A percentile compares a stretch with the other conserved stretches of the same genome.
Conservation (phyloP, 2,888 invertebrate species). For the Hydriomena furcata region DNA sequence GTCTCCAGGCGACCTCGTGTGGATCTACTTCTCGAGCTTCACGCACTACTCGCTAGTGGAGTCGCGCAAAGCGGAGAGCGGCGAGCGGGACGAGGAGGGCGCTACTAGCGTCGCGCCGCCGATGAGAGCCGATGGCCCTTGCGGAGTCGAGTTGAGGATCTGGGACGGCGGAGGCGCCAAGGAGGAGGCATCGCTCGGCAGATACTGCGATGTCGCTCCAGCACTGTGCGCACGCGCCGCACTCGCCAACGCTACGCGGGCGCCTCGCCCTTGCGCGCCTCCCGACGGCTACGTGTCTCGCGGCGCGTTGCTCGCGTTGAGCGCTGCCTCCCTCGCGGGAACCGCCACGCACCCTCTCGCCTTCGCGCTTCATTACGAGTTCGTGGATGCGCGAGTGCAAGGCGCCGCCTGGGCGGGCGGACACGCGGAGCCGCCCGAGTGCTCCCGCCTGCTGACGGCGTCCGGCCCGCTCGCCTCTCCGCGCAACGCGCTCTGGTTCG, state of each 20-base stretch:
- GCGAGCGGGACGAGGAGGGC: constrained; percentile 72
- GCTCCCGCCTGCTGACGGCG: constrained; percentile 61
- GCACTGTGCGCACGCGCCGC: constrained; percentile 92
- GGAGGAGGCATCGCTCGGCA: constrained; percentile 81
- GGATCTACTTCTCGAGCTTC: constrained; percentile 94
- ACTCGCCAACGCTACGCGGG: constrained; percentile 87
- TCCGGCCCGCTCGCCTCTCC: constrained; percentile 87
- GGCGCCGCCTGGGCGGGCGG: constrained; percentile 85
- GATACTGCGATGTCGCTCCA: constrained; percentile 90
- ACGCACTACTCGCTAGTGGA: constrained; percentile 89
- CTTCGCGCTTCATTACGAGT: constrained; percentile 90
- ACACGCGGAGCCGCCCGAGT: constrained; percentile 59
- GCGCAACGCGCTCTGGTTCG: constrained; percentile 92
- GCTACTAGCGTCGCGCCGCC: constrained; percentile 32
- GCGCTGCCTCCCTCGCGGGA: constrained; percentile 84
- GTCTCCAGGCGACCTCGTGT: constrained; percentile 87
- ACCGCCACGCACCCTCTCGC: constrained; percentile 91
- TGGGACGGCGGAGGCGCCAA: constrained; percentile 89
- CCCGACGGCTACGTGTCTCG: constrained; percentile 90
- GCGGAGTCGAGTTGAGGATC: constrained; percentile 88
- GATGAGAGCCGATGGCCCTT: constrained; percentile 52
- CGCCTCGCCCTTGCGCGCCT: constrained; percentile 90
- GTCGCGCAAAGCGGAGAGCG: constrained; percentile 75
- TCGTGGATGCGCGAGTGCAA: constrained; percentile 90
- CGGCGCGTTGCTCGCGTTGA: constrained; percentile 61